Conservation (phyloP, 2,888 invertebrate species). For the Amaurobius ferox region DNA sequence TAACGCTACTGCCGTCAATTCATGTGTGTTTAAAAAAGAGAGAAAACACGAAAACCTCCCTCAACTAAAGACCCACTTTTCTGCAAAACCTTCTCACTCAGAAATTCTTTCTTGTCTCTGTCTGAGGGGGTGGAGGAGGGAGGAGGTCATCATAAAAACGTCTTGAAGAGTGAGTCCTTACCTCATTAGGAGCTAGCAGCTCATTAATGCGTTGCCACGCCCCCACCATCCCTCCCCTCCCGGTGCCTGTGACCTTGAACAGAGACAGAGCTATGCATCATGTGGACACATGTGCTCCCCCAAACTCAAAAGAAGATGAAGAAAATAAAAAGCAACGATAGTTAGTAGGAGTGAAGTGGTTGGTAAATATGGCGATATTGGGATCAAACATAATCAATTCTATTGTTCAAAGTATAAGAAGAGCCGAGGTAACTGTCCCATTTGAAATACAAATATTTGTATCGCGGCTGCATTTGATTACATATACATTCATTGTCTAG, state of each 20-base stretch:
- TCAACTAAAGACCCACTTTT: constrained; percentile 7
- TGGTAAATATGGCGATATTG: neutral
- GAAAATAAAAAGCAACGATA: too few relatives aligned
- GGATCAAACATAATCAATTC: too few relatives aligned
- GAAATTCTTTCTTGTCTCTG: neutral
- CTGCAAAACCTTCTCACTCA: neutral
- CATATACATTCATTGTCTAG: too few relatives aligned
- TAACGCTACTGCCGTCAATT: too few relatives aligned
- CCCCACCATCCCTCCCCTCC: constrained; percentile 38
- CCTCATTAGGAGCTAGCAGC: constrained; percentile 64
- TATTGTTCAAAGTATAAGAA: too few relatives aligned
- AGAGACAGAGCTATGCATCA: constrained; percentile 55
- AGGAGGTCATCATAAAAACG: constrained; percentile 28
- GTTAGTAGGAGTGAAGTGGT: neutral
- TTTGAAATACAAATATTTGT: too few relatives aligned
- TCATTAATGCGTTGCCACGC: constrained; percentile 70
- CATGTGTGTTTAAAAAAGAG: too few relatives aligned
- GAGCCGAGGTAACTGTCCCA: too few relatives aligned
- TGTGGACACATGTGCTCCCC: constrained; percentile 16
- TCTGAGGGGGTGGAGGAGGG: neutral
- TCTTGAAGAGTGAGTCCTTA: constrained; percentile 53
- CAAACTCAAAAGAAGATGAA: neutral
- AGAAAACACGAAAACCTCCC: too few relatives aligned
- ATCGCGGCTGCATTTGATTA: too few relatives aligned
- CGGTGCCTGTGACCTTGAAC: constrained; percentile 53